Percentiles rank a stretch among this genome's conserved stretches.
phyloP scores from a whole-genome alignment of 2,797 vertebrate genomes.

The Pseudochromis fuscus region DNA sequence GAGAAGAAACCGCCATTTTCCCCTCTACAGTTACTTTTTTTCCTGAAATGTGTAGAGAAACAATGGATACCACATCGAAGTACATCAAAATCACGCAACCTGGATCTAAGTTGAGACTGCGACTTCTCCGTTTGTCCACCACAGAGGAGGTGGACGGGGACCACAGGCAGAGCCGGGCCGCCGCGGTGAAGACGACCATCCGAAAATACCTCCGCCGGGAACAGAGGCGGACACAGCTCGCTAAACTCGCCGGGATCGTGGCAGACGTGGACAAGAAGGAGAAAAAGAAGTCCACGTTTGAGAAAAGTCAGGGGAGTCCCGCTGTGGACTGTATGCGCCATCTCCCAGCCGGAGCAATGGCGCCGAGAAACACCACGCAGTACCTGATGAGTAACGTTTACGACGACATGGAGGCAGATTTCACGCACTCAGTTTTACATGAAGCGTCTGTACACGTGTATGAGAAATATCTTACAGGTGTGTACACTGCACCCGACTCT shows the following conservation, averaged over 20 bases:
- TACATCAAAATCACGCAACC: not conserved
- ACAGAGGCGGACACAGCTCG: conserved; percentile 15
- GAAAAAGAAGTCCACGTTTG: fast-evolving
- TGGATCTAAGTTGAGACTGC: conserved; percentile 31
- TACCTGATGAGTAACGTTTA: conserved; percentile 83
- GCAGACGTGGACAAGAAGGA: fast-evolving
- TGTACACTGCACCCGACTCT: conserved; percentile 1
- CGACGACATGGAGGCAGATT: conserved; percentile 51
- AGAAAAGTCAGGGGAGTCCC: not conserved
- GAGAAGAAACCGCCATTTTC: not conserved
- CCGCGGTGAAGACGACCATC: not conserved
- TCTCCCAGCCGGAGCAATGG: conserved; percentile 70
- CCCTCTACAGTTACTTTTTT: fast-evolving
- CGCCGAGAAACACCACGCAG: conserved; percentile 86
- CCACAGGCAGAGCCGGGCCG: not conserved
- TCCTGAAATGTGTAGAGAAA: conserved; percentile 74
- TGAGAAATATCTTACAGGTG: conserved; percentile 17
- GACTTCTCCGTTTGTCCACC: not conserved
- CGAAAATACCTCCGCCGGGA: conserved; percentile 35
- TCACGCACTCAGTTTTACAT: fast-evolving
- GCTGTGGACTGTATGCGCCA: not conserved
- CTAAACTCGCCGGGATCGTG: not conserved
- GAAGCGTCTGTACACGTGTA: not conserved
- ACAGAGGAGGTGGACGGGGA: conserved; percentile 38
- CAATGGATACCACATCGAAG: conserved; percentile 57